Conservation (phyloP, 2,797 vertebrate genomes). For the Eulemur coronatus region DNA sequence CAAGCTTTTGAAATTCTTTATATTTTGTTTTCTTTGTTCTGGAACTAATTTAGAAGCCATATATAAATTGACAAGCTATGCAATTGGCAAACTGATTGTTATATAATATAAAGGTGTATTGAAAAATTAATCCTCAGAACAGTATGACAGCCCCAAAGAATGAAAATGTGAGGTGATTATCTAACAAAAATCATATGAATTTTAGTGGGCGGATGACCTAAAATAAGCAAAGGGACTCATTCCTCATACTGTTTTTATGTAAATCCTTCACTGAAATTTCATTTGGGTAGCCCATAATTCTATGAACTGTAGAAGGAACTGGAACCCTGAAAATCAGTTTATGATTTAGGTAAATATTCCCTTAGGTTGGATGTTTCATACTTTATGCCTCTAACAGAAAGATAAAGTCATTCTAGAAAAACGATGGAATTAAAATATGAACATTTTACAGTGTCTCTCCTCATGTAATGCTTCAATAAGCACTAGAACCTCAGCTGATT, state of each 20-base stretch:
- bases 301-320: not conserved
- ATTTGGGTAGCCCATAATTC: slow-evolving; percentile 9
- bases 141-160: not conserved
- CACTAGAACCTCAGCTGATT: not conserved
- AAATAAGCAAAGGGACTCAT: slow-evolving; percentile 17
- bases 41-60: slow-evolving; percentile 24
- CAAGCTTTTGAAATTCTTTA: slow-evolving; percentile 37
- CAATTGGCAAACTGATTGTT: not conserved
- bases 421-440: not conserved
- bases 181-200: not conserved
- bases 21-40: slow-evolving; percentile 35
- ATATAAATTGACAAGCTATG: slow-evolving; percentile 6
- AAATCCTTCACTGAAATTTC: not conserved
- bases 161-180: not conserved
- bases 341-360: not conserved
- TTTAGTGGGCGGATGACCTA: not conserved
- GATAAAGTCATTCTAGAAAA: slow-evolving; percentile 8
- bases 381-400: not conserved
- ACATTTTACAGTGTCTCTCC: not conserved
- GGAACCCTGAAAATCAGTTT: slow-evolving; percentile 38
- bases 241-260: not conserved
- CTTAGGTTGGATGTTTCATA: not conserved
- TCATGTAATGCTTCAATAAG: not conserved
- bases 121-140: slow-evolving; percentile 21
- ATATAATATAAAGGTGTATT: not conserved